These are phyloP conservation scores for Proteles cristata DNA, from an alignment of 2,113 vertebrate genomes.

Conservation along the genomic window DNA sequence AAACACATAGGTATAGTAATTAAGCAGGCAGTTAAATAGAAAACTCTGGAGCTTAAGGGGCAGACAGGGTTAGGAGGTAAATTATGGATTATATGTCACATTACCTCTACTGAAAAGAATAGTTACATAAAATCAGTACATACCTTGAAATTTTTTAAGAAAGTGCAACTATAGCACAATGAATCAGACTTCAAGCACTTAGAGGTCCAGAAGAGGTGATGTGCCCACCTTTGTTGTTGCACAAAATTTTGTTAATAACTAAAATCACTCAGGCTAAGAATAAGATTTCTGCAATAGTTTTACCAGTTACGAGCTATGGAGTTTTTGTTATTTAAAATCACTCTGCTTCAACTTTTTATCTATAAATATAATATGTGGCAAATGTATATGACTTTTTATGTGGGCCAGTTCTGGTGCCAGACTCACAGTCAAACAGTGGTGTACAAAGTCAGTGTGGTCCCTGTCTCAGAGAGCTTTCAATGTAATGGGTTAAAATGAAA, in stretches of 20 bases:
- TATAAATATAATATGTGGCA: not conserved
- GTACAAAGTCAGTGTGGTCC: not conserved
- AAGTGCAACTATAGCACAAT: not conserved
- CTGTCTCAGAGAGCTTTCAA: not conserved
- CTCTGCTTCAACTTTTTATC: not conserved
- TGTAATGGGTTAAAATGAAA: not conserved
- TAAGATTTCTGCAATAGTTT: not conserved
- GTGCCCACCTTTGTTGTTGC: not conserved
- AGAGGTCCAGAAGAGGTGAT: not conserved
- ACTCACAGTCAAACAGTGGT: not conserved
- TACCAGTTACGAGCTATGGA: not conserved
- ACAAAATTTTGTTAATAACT: not conserved
- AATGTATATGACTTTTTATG: not conserved
- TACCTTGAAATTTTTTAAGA: not conserved
- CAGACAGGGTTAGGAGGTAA: not conserved
- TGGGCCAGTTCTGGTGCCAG: not conserved
- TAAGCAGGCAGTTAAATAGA: not conserved
- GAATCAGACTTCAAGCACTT: not conserved
- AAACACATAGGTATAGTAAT: not conserved
- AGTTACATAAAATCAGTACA: not conserved
- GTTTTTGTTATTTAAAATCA: not conserved
- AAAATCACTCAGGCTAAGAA: not conserved
- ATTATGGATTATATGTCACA: not conserved
- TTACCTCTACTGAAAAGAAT: not conserved
- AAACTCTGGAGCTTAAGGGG: not conserved